Percentiles rank a stretch among this genome's conserved stretches.
Conservation (phyloP, 2,888 invertebrate species). For the Elaeidobius kamerunicus region DNA sequence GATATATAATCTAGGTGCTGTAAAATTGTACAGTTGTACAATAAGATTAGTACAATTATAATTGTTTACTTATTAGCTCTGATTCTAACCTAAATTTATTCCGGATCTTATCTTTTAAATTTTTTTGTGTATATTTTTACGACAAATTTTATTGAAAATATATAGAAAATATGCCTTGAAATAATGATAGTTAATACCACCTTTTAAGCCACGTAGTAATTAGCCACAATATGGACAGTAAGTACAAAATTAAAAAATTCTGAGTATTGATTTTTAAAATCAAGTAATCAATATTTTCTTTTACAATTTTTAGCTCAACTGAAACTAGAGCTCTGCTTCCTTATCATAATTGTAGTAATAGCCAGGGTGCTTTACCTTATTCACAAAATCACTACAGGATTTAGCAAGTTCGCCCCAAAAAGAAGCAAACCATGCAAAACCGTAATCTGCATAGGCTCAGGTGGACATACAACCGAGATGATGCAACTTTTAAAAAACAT, state of each 20-base stretch:
- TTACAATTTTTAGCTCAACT: slow-evolving; percentile 39
- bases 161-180: no score
- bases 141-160: no score
- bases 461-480: slow-evolving; percentile 96
- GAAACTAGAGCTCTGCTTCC: slow-evolving; percentile 36
- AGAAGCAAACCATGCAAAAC: slow-evolving; percentile 48
- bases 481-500: slow-evolving; percentile 66
- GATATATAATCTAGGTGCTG: no score
- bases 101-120: no score
- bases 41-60: neutral
- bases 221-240: slow-evolving; percentile 2
- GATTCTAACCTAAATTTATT: neutral
- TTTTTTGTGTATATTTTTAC: no score
- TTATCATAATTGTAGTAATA: slow-evolving; percentile 39
- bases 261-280: neutral
- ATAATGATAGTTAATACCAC: no score
- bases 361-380: slow-evolving; percentile 44
- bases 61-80: neutral
- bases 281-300: no score
- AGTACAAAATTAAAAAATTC: neutral
- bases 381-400: slow-evolving; percentile 47
- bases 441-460: slow-evolving; percentile 70
- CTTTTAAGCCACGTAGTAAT: no score
- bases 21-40: neutral
- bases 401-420: slow-evolving; percentile 38